Conservation (phyloP, 2,113 vertebrate genomes). For the Otocyon megalotis region DNA sequence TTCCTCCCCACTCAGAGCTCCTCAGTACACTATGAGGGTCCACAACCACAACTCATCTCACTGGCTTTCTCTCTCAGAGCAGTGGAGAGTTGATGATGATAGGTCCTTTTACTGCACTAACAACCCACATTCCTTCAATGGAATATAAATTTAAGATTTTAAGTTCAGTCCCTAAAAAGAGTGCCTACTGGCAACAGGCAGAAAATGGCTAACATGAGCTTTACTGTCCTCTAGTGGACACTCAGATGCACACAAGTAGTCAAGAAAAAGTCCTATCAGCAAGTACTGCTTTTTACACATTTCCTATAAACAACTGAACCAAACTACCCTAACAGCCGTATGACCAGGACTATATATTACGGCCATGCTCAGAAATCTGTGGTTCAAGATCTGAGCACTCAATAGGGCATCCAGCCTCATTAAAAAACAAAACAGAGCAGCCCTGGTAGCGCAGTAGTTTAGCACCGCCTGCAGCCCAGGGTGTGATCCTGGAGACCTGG, state of each 20-base stretch:
- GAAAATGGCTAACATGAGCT: neutral
- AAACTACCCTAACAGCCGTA: too few species aligned
- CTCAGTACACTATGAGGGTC: neutral
- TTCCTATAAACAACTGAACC: neutral
- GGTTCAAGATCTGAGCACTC: neutral
- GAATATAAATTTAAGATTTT: constrained; percentile 10
- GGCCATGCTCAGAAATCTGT: too few species aligned
- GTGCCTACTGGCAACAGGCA: neutral
- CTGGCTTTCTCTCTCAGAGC: neutral
- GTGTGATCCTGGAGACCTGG: too few species aligned
- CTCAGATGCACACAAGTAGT: neutral
- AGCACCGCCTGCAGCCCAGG: too few species aligned
- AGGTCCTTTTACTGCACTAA: neutral
- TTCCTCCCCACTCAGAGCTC: neutral
- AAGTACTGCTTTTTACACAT: neutral
- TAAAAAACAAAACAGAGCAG: neutral
- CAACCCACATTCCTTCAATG: neutral
- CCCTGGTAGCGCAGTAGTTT: too few species aligned
- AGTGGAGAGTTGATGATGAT: neutral
- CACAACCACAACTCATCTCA: neutral
- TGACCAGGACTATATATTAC: too few species aligned
- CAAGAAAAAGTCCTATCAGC: neutral
- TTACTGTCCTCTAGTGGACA: constrained; percentile 85
- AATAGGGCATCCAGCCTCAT: neutral
- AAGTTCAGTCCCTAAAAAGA: neutral